Evolutionary conservation across 1,140 invertebrate genomes (phyloP), one percentile per base, ranked within the genome.

Genomic region (Drosophila bocki): DNA sequence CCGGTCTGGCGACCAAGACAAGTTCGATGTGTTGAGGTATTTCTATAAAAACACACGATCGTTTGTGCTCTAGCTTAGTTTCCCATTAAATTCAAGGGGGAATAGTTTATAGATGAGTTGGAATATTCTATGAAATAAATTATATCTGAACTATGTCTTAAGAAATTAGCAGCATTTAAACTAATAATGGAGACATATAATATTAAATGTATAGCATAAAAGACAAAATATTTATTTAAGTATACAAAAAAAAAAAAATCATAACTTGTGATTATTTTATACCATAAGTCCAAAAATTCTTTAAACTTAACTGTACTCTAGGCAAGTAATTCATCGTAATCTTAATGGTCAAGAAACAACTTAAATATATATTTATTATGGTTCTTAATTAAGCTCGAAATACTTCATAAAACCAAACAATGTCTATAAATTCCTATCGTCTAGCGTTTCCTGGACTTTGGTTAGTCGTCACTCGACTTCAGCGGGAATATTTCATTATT

Each of bases 41-140:
- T 53, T 44, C 39, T 53, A 69, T 51, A 69, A 53, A 70, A 42
- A n/a, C 26, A 53, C 48, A 70, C 39, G 39, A 67, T 69, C 60
- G 65, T 1, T n/a, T 42, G 45, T 8, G 29, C 35, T 50, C 15
- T 51, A 6, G 39, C n/a, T 37, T 47, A 59, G 41, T 45, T 47
- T 4, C 7, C 35, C 22, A 15, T 7, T 45, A 29, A 35, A 64
- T 37, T 22, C 15, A 9, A 15, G 3, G 37, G 9, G 47, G 37
- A 35, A 67, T 48, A 42, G 8, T 50, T 26, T 1, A 11, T 26
- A 33, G 37, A 48, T 68, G 60, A 42, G 35, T 37, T 7, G 12
- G 11, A 22, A 51, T 13, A 22, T 37, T 44, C 22, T 5, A 15
- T 19, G 32, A 61, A 68, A 13, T 33, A 9, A 63, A 22, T 47